Percentiles rank a stretch among this genome's conserved stretches.
Conservation (phyloP, 2,113 vertebrate species). For the Calypte anna region DNA sequence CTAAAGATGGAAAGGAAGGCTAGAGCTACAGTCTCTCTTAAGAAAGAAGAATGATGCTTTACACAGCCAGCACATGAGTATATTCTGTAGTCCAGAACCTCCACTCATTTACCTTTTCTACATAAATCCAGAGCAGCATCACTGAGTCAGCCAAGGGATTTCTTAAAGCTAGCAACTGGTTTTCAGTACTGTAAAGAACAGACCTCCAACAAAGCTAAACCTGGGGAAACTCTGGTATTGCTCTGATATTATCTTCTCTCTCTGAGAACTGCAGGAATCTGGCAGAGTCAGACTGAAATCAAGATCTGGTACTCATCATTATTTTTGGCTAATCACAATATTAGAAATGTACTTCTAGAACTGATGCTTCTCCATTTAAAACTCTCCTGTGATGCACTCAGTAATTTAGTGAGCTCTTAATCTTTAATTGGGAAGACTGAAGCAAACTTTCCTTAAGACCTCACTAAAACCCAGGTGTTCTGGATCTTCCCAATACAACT, state of each 20-base stretch:
- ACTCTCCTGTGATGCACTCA: neutral
- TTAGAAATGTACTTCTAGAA: neutral
- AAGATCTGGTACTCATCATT: neutral
- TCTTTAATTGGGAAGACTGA: neutral
- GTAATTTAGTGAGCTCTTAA: neutral
- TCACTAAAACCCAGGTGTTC: conserved; percentile 66
- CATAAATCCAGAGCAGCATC: neutral
- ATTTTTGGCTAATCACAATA: neutral
- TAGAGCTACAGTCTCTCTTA: neutral
- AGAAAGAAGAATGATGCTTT: neutral
- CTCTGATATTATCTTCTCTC: neutral
- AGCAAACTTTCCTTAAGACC: conserved; percentile 5
- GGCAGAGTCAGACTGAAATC: neutral
- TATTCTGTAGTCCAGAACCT: neutral
- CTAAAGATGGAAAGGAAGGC: neutral
- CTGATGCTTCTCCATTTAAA: neutral
- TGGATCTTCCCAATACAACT: conserved; percentile 65
- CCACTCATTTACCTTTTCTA: neutral
- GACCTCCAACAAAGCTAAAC: neutral
- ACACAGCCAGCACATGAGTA: neutral
- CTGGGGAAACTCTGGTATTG: neutral
- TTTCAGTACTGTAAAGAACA: neutral
- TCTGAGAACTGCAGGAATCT: neutral
- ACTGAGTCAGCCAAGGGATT: neutral
- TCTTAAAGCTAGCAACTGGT: neutral